phyloP scores from a whole-genome alignment of 35 echinoderm and acorn worm genomes.

The Nesometra sesokonis region DNA sequence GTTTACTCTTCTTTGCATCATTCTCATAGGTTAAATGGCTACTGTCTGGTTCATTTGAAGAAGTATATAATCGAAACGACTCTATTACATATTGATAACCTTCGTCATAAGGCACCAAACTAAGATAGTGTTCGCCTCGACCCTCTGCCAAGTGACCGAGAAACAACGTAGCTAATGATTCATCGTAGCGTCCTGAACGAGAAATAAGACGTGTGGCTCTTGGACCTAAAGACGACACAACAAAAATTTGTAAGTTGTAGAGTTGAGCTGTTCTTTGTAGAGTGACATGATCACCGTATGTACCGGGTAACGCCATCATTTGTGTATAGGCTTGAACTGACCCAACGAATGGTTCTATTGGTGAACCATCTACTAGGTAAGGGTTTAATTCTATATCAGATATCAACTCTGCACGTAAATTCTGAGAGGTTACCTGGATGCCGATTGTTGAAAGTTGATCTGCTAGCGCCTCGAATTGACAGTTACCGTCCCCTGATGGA shows the following conservation, averaged over 20 bases:
- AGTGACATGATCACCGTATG: constrained; percentile 10
- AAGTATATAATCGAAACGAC: neutral
- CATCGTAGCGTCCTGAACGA: neutral
- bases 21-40: neutral
- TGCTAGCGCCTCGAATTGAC: constrained; percentile 6
- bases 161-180: neutral
- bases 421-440: neutral
- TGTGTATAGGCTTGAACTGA: neutral
- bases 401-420: neutral
- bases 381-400: neutral
- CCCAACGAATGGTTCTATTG: neutral
- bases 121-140: constrained; percentile 1
- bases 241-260: constrained; percentile 7
- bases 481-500: neutral
- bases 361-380: neutral
- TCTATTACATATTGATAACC: neutral
- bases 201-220: neutral
- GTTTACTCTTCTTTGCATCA: neutral
- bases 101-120: neutral
- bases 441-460: neutral
- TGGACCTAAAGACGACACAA: constrained; percentile 4
- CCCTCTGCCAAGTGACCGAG: constrained; percentile 13
- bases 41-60: neutral
- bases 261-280: neutral
- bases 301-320: neutral